These are phyloP conservation scores for Nesometra sesokonis DNA, from an alignment of 35 echinoderm and acorn worm species.

Conservation along the genomic window DNA sequence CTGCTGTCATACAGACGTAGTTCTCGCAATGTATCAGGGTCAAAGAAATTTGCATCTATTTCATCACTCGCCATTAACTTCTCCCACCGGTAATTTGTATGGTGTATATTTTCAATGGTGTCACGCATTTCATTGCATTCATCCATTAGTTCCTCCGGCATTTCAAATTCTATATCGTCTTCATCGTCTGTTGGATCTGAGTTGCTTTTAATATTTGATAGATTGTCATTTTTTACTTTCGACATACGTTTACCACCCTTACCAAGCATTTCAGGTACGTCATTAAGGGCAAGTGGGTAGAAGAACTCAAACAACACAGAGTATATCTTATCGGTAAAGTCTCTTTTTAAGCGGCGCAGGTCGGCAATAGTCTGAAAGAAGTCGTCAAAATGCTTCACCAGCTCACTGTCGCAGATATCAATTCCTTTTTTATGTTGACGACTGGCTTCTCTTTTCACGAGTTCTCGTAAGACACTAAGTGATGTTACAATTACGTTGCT, in stretches of 20 bases:
- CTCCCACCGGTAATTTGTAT: neutral
- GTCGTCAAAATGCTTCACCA: slow-evolving; percentile 10
- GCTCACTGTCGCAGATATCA: neutral
- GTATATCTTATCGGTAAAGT: slow-evolving; percentile 2
- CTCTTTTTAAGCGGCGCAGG: neutral
- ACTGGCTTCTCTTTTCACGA: neutral
- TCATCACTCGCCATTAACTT: slow-evolving; percentile 3
- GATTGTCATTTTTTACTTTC: neutral
- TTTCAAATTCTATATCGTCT: neutral
- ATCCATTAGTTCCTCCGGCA: neutral
- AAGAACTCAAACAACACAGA: slow-evolving; percentile 4
- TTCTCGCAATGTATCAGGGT: neutral
- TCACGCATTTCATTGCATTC: neutral
- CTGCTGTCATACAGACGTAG: neutral
- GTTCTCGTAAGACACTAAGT: neutral
- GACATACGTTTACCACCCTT: neutral
- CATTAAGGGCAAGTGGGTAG: neutral
- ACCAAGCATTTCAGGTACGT: neutral
- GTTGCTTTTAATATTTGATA: neutral
- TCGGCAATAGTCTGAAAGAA: neutral
- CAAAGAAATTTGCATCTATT: slow-evolving; percentile 5
- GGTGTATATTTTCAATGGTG: neutral
- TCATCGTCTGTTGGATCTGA: neutral
- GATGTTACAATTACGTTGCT: neutral
- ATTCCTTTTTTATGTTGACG: neutral